These are phyloP conservation scores for Rachycentron canadum DNA, from an alignment of 2,797 vertebrate species.

Conservation along the genomic window DNA sequence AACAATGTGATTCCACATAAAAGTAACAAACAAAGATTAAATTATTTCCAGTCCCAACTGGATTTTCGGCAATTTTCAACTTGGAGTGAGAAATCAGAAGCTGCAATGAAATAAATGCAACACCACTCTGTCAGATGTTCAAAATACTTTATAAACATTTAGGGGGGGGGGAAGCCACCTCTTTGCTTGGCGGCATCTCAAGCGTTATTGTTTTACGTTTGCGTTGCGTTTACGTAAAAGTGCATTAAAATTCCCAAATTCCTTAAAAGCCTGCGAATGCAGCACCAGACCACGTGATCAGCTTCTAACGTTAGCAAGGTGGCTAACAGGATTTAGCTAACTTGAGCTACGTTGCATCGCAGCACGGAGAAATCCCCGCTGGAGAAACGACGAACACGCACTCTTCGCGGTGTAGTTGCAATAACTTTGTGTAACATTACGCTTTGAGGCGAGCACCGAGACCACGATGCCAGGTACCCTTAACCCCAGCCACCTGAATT, in stretches of 20 bases:
- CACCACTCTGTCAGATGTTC: no score
- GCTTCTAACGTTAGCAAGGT: conserved; percentile 76
- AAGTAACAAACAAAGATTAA: background rate
- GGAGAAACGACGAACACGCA: conserved; percentile 59
- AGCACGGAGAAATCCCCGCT: conserved; percentile 58
- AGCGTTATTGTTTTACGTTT: no score
- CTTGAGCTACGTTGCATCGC: conserved; percentile 74
- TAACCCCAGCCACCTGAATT: background rate
- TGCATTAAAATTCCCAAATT: background rate
- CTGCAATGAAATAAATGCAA: background rate
- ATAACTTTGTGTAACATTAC: conserved; percentile 45
- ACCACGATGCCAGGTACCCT: conserved; percentile 85
- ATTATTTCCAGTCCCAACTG: background rate
- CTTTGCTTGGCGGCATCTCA: no score
- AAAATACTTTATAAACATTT: no score
- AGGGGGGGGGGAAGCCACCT: no score
- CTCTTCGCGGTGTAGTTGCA: conserved; percentile 48
- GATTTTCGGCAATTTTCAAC: background rate
- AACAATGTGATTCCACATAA: background rate
- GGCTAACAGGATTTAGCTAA: conserved; percentile 80
- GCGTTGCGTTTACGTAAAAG: background rate
- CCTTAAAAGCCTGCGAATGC: conserved; percentile 18
- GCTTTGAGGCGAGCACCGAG: conserved; percentile 35
- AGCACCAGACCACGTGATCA: conserved; percentile 82
- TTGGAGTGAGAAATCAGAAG: background rate